Base-by-base conservation (phyloP, 2,797 vertebrate genomes). In the Tapirus indicus region DNA sequence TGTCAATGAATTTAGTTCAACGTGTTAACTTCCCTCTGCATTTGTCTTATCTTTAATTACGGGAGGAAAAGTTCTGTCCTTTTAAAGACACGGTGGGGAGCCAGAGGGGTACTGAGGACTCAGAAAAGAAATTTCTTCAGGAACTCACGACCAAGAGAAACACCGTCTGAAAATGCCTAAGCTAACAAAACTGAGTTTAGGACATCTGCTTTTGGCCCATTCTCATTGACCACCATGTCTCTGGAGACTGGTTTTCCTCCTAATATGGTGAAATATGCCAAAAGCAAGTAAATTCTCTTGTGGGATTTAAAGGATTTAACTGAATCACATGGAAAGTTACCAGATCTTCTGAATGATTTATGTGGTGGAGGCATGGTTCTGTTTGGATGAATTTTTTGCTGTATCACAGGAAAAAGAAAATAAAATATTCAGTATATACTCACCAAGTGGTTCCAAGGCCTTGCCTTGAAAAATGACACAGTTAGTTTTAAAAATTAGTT, bases 231-330 rank as follows among this genome's bases (percentile, higher is more conserved):
- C 92, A 92, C 97, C 90, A 82, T 1, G 49, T 97, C 96, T 80
- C 92, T 58, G 17, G 95, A 97, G 95, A 95, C 93, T 90, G 90
- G 21, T 93, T 97, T 95, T 97, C 97, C 95, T 97, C 95, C 96
- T 96, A 96, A 97, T 97, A 98, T 97, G 97, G 97, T 94, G 93
- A 97, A 98, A 96, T 92, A 95, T 90, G 97, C 95, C 97, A 95
- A 98, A 97, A 95, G 82, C 90, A 95, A 97, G 97, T 95, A 94
- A 92, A 95, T 97, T 97, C 95, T 96, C 98, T 72, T 35, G 77
- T 85, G 97, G 93, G 88, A 84, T 94, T 97, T 97, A 95, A 94
- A 94, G 92, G 96, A 93, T 96, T 97, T 97, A 94, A 96, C 93
- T 97, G 96, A 95, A 96, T 98, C 96, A 90, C 96, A 96, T 97